These are phyloP conservation scores for Philhelius pedissequus DNA, from an alignment of 2,888 invertebrate species.

Conservation along the genomic window DNA sequence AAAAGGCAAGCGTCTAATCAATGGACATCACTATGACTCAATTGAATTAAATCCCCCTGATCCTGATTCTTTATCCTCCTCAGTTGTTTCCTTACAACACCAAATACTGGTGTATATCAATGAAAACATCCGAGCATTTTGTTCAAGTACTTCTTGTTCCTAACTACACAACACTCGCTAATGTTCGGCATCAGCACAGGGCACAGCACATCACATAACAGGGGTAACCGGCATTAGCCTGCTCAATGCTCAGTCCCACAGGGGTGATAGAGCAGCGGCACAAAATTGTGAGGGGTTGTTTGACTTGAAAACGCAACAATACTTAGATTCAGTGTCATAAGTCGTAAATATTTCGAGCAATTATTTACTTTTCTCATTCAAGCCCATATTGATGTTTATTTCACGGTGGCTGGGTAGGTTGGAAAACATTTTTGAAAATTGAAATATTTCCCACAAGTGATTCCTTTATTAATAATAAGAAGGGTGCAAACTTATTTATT, in stretches of 20 bases:
- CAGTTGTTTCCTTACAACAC: constrained; percentile 50
- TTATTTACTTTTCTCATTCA: constrained; percentile 72
- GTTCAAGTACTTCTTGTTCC: constrained; percentile 60
- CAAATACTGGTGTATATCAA: constrained; percentile 61
- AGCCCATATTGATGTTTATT: constrained; percentile 69
- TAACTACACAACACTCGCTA: constrained; percentile 45
- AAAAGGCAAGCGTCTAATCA: constrained; percentile 68
- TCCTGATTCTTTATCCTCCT: constrained; percentile 32
- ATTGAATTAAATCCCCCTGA: constrained; percentile 72
- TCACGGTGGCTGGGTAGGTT: constrained; percentile 67
- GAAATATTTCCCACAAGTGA: constrained; percentile 69
- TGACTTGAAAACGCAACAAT: constrained; percentile 35
- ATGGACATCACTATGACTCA: constrained; percentile 71
- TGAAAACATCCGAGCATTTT: constrained; percentile 58
- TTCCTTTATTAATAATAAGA: constrained; percentile 17
- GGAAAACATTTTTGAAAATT: constrained; percentile 59
- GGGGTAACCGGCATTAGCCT: constrained; percentile 69
- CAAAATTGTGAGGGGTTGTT: constrained; percentile 36
- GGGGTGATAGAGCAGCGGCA: constrained; percentile 73
- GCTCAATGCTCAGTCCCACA: constrained; percentile 74
- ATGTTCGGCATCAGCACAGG: constrained; percentile 8
- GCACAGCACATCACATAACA: too few relatives aligned
- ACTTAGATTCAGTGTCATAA: constrained; percentile 77
- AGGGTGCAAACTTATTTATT: constrained; percentile 34
- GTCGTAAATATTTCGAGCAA: constrained; percentile 74